A percentile compares a stretch with the other conserved stretches of the same genome.
Conservation (phyloP, 2,113 vertebrate species). For the Corynorhinus townsendii region DNA sequence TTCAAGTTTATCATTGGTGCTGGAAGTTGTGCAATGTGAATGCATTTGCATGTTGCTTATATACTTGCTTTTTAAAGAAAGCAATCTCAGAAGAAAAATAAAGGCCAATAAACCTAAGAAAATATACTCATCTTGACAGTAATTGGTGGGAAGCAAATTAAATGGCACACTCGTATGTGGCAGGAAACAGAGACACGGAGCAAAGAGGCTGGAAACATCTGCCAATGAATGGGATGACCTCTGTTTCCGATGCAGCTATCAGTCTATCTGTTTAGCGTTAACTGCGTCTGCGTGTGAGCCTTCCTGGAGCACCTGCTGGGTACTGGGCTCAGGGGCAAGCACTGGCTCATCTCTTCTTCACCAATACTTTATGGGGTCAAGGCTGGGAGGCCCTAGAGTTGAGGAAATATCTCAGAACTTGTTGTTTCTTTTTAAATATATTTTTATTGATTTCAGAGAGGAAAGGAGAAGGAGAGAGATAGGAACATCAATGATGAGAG, state of each 20-base stretch:
- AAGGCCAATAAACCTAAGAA: background rate
- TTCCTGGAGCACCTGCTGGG: background rate
- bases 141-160: conserved; percentile 22
- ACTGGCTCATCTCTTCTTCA: background rate
- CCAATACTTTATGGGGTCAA: background rate
- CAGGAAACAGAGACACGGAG: background rate
- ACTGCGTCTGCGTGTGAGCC: background rate
- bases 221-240: background rate
- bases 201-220: background rate
- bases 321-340: background rate
- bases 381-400: background rate
- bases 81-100: background rate
- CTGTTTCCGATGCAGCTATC: background rate
- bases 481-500: no score
- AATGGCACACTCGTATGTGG: background rate
- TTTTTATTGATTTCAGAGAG: no score
- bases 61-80: background rate
- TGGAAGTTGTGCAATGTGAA: background rate
- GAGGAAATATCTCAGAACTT: background rate
- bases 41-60: background rate
- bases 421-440: no score
- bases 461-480: no score
- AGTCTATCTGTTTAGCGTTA: no score
- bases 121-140: background rate
- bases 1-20: no score